Percentiles rank a stretch among this genome's conserved stretches.
phyloP scores from a whole-genome alignment of 1,140 invertebrate genomes.

The Mya arenaria region DNA sequence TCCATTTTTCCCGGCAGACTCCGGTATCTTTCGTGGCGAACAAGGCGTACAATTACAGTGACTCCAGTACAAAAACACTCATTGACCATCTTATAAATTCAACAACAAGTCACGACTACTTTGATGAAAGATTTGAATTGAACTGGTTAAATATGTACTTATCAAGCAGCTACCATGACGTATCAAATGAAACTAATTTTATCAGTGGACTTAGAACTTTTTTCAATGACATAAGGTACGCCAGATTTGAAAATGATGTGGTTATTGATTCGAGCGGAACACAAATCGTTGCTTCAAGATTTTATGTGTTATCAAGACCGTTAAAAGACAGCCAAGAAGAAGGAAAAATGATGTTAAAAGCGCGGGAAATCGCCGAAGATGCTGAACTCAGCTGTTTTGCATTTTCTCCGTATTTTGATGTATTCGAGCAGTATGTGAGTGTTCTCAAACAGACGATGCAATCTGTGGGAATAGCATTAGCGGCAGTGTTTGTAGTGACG shows the following conservation, averaged over 20 bases:
- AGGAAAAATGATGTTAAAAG: conserved; percentile 64
- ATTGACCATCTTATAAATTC: conserved; percentile 30
- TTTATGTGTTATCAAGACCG: conserved; percentile 62
- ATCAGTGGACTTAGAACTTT: conserved; percentile 81
- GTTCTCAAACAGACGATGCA: conserved; percentile 96
- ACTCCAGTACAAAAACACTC: not conserved
- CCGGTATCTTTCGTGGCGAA: conserved; percentile 48
- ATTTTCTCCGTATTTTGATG: conserved; percentile 67
- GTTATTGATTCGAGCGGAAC: conserved; percentile 90
- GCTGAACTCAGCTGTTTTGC: conserved; percentile 63
- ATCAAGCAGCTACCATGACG: not conserved
- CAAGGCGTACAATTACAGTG: conserved; percentile 21
- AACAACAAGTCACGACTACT: conserved; percentile 6
- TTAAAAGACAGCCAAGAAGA: conserved; percentile 57
- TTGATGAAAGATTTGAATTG: conserved; percentile 36
- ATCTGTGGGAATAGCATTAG: conserved; percentile 94
- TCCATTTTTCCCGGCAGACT: conserved; percentile 40
- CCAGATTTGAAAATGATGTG: conserved; percentile 88
- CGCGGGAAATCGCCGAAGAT: conserved; percentile 61
- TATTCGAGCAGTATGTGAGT: conserved; percentile 90
- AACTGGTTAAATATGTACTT: conserved; percentile 55
- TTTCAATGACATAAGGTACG: conserved; percentile 73
- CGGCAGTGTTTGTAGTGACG: conserved; percentile 97
- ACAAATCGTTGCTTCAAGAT: conserved; percentile 86
- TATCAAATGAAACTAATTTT: conserved; percentile 24